Percentiles rank a stretch among this genome's conserved stretches.
These are phyloP conservation scores for Pollicipes pollicipes DNA, from an alignment of 1,140 invertebrate species.

Conservation along the genomic window DNA sequence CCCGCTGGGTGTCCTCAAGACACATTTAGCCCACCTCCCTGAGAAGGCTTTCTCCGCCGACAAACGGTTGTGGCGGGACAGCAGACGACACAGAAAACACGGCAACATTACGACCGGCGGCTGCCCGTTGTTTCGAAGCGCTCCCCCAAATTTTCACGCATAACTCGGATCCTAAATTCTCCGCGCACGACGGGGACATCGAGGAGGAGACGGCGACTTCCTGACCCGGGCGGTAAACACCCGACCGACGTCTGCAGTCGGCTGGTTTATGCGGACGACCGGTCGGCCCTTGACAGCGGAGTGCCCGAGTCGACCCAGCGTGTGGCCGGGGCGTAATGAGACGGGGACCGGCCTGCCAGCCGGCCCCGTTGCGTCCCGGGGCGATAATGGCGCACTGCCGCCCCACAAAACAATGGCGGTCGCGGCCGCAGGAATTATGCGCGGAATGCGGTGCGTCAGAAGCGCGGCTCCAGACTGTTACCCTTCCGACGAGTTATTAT, in stretches of 20 bases:
- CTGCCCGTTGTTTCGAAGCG: neutral
- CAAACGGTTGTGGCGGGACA: no score
- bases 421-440: neutral
- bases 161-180: neutral
- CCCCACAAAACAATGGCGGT: neutral
- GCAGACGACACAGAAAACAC: no score
- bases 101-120: constrained; percentile 1
- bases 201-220: neutral
- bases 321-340: neutral
- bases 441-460: no score
- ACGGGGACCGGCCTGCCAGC: neutral
- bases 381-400: neutral
- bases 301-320: neutral
- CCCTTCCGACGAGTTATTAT: neutral
- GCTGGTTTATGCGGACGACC: no score
- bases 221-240: neutral
- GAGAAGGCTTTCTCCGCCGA: no score
- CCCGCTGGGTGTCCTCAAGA: no score
- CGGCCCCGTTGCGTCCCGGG: neutral
- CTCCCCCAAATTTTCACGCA: neutral
- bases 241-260: no score
- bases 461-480: no score
- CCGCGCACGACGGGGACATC: no score
- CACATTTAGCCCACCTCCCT: no score
- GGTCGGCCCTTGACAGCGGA: no score